Evolutionary conservation across 2,113 vertebrate genomes (phyloP).

Genomic region (Butorides virescens): DNA sequence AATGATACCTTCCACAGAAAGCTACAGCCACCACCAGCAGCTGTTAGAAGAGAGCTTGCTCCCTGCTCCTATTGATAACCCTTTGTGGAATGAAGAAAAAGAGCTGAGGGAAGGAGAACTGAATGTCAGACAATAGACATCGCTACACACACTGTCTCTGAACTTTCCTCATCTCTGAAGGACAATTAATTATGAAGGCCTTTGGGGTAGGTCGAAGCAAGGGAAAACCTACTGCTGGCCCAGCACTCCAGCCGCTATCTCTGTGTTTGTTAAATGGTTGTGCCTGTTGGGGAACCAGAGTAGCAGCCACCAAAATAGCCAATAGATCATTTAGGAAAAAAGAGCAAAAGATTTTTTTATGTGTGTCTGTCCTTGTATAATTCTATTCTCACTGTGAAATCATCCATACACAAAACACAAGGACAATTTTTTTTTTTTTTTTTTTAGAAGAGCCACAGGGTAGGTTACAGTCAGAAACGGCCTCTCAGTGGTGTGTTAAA

Average conservation of each 20-base stretch:
- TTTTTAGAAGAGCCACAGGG: slow-evolving; percentile 81
- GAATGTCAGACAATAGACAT: slow-evolving; percentile 85
- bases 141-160: slow-evolving; percentile 78
- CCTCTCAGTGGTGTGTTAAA: slow-evolving; percentile 82
- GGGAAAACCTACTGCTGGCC: slow-evolving; percentile 73
- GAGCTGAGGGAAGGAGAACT: slow-evolving; percentile 77
- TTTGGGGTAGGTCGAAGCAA: slow-evolving; percentile 83
- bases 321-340: slow-evolving; percentile 72
- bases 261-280: slow-evolving; percentile 73
- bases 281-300: slow-evolving; percentile 74
- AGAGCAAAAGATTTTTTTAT: slow-evolving; percentile 78
- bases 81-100: slow-evolving; percentile 79
- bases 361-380: slow-evolving; percentile 80
- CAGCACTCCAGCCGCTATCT: slow-evolving; percentile 67
- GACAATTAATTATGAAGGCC: slow-evolving; percentile 89
- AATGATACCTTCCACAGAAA: slow-evolving; percentile 67
- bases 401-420: slow-evolving; percentile 84
- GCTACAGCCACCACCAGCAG: slow-evolving; percentile 70
- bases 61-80: slow-evolving; percentile 81
- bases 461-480: slow-evolving; percentile 82
- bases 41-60: slow-evolving; percentile 74
- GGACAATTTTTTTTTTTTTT: slow-evolving; percentile 74
- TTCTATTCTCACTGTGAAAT: slow-evolving; percentile 85
- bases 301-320: slow-evolving; percentile 71
- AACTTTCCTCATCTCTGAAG: slow-evolving; percentile 85